A percentile compares a stretch with the other conserved stretches of the same genome.
These are phyloP conservation scores for Synergus umbraculus DNA, from an alignment of 2,888 invertebrate genomes.

Conservation along the genomic window DNA sequence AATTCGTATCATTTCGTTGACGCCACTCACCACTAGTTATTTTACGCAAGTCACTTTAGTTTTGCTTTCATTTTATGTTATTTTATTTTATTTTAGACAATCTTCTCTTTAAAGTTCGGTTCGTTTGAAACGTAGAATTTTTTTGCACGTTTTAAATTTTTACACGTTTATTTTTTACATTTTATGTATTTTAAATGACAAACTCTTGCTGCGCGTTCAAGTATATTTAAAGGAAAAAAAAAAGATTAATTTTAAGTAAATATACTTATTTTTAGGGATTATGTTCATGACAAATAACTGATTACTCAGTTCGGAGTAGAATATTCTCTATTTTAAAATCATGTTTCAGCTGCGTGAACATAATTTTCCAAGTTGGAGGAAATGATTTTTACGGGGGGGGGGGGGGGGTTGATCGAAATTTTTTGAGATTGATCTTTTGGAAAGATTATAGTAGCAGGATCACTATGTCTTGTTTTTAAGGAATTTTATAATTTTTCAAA, in stretches of 20 bases:
- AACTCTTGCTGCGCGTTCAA: not conserved
- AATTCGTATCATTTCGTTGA: slow-evolving; percentile 21
- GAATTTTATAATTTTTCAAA: not conserved
- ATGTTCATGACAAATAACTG: not conserved
- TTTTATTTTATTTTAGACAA: not conserved
- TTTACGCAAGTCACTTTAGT: slow-evolving; percentile 34
- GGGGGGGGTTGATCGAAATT: not conserved
- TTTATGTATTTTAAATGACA: not conserved
- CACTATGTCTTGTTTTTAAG: not conserved
- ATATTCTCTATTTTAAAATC: not conserved
- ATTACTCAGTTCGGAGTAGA: not conserved
- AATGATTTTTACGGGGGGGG: not conserved
- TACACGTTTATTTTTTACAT: slow-evolving; percentile 15
- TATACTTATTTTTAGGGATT: not conserved
- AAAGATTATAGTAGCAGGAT: not conserved
- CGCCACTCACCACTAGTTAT: slow-evolving; percentile 34
- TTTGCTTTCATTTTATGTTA: slow-evolving; percentile 18
- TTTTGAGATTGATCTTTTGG: slow-evolving; percentile 11
- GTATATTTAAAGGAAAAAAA: not conserved
- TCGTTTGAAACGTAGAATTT: not conserved
- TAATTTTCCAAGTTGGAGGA: not conserved
- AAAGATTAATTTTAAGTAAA: not conserved
- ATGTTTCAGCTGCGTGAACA: not conserved
- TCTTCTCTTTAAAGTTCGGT: not conserved
- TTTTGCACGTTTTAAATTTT: slow-evolving; percentile 6